phyloP scores from a whole-genome alignment of 2,888 invertebrate genomes.

The Celastrina argiolus region DNA sequence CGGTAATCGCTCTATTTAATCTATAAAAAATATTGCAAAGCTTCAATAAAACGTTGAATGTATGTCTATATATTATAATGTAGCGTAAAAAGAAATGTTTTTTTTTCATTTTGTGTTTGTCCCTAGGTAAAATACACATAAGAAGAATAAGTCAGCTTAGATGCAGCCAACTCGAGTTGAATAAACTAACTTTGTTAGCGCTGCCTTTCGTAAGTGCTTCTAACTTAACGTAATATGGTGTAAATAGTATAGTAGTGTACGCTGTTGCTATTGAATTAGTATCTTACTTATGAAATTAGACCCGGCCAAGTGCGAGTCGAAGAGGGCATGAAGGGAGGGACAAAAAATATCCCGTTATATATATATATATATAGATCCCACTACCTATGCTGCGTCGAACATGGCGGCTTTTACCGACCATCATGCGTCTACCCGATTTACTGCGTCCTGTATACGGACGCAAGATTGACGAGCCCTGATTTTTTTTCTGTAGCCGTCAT shows the following conservation, averaged over 20 bases:
- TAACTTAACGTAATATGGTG: not conserved
- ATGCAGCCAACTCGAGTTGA: not conserved
- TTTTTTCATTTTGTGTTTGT: not conserved
- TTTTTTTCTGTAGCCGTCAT: no score
- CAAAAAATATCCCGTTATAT: no score
- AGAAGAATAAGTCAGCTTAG: not conserved
- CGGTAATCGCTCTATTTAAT: no score
- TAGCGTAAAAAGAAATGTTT: not conserved
- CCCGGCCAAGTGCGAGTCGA: no score
- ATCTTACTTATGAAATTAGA: not conserved
- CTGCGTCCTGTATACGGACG: no score
- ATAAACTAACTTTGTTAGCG: slow-evolving; percentile 15
- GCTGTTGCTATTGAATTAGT: not conserved
- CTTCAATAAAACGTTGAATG: not conserved
- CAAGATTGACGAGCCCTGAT: no score
- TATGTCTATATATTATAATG: not conserved
- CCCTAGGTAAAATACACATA: slow-evolving; percentile 7
- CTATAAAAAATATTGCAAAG: no score
- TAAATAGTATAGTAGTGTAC: not conserved
- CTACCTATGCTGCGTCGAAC: no score
- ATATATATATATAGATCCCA: no score
- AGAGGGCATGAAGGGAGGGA: no score
- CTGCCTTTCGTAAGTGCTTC: not conserved
- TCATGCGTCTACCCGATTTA: no score
- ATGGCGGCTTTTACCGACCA: no score